Conservation (phyloP, 2,113 vertebrate species). For the Urocynchramus pylzowi region DNA sequence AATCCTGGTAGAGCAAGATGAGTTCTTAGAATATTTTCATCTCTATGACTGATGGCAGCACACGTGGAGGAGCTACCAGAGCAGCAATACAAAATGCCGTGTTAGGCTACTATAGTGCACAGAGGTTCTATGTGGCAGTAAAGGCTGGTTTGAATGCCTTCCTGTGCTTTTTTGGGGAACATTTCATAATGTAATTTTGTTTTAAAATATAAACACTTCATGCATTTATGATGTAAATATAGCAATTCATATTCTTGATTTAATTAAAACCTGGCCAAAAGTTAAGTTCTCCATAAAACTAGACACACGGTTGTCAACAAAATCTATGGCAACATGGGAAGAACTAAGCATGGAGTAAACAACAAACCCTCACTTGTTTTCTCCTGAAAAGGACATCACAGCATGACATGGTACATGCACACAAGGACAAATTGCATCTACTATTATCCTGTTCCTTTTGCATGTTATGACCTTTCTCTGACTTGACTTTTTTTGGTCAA, state of each 20-base stretch:
- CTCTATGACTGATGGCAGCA: neutral
- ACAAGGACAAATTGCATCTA: neutral
- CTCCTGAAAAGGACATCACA: neutral
- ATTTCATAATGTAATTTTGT: neutral
- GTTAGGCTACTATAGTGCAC: neutral
- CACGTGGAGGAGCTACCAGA: neutral
- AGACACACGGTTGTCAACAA: neutral
- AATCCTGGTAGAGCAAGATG: neutral
- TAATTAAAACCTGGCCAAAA: neutral
- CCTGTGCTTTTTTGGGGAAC: neutral
- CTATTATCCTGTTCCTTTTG: neutral
- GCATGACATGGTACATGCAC: fast-evolving
- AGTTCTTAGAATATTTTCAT: neutral
- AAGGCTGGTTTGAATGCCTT: neutral
- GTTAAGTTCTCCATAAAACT: neutral
- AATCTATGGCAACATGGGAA: neutral
- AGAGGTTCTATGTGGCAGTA: neutral
- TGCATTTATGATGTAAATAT: neutral
- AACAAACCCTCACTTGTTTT: neutral
- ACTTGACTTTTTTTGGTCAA: neutral
- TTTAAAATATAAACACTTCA: neutral
- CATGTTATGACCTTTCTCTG: neutral
- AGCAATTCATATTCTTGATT: neutral
- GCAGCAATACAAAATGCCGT: neutral
- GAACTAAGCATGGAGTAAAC: neutral